Base-by-base conservation (phyloP, 2,888 invertebrate species). In the Kuschelorhynchus macadamiae region DNA sequence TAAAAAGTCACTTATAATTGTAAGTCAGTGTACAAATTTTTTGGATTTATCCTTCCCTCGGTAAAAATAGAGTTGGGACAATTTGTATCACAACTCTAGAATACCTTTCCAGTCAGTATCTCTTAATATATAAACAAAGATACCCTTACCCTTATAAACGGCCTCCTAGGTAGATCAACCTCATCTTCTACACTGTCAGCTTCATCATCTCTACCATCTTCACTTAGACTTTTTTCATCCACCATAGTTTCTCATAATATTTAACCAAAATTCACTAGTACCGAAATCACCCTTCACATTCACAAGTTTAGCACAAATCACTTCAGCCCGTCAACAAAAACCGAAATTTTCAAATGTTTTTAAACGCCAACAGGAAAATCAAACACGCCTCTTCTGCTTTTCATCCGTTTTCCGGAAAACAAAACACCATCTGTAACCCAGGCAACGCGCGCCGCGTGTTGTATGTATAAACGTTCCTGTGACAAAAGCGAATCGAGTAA, bases 111-210 rank as follows among this genome's bases (percentile, higher is more conserved):
- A n/a, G n/a, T n/a, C n/a, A n/a, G n/a, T n/a, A n/a, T n/a, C n/a
- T n/a, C n/a, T n/a, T n/a, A n/a, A 25, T 25, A 25, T 7, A 25
- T 25, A 7, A 25, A 5, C 25, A 25, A 5, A 25, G 4, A 25
- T 25, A 25, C 25, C 3, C 67, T 49, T 70, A 77, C 77, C 72
- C 77, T 70, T 39, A 77, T 67, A 47, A 77, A 77, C 12, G 77
- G 74, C 44, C 70, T 71, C 53, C 68, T 72, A 0, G 74, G 73
- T 30, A 72, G 50, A 30, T 72, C 72, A n/a, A 63, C 71, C 12
- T 67, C 71, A 53, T 71, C 74, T 18, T 72, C 73, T 53, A 52
- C 59, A 42, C 56, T 61, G 49, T 62, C 57, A 32, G 4, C 3
- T 25, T 25, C 25, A 3, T 52, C 67, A 36, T 32, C 61, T 36